These are phyloP conservation scores for Odiellus spinosus DNA, from an alignment of 2,888 invertebrate genomes.

Conservation along the genomic window DNA sequence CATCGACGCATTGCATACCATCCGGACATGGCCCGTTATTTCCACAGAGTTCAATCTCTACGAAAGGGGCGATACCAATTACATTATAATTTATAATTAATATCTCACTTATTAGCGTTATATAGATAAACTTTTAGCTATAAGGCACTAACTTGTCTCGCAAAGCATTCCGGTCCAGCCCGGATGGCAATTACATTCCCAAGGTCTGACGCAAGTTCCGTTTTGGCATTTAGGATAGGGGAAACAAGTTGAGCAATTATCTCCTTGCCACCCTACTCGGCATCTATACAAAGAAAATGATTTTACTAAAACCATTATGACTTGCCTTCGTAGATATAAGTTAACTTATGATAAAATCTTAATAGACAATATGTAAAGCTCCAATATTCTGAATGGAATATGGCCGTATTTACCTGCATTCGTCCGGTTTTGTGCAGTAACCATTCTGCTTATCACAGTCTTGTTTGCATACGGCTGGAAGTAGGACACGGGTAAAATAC, in stretches of 20 bases:
- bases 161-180: neutral
- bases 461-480: slow-evolving; percentile 60
- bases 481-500: neutral
- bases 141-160: slow-evolving; percentile 3
- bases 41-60: too few relatives aligned
- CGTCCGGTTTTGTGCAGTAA: slow-evolving; percentile 57
- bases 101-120: too few relatives aligned
- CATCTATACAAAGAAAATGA: slow-evolving; percentile 1
- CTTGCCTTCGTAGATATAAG: neutral
- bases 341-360: neutral
- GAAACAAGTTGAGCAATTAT: neutral
- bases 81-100: too few relatives aligned
- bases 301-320: neutral
- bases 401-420: slow-evolving; percentile 75
- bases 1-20: too few relatives aligned
- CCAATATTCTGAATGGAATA: neutral
- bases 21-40: too few relatives aligned
- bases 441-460: slow-evolving; percentile 71
- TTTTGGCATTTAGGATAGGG: slow-evolving; percentile 3
- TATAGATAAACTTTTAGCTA: too few relatives aligned
- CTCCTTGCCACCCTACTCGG: slow-evolving; percentile 5
- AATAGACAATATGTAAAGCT: neutral
- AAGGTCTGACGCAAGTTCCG: slow-evolving; percentile 1
- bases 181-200: slow-evolving; percentile 5
- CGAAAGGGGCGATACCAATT: too few relatives aligned